Percentiles rank a stretch among this genome's conserved stretches.
Evolutionary conservation across 1,140 invertebrate genomes (phyloP).

Genomic region (Helicoverpa armigera): DNA sequence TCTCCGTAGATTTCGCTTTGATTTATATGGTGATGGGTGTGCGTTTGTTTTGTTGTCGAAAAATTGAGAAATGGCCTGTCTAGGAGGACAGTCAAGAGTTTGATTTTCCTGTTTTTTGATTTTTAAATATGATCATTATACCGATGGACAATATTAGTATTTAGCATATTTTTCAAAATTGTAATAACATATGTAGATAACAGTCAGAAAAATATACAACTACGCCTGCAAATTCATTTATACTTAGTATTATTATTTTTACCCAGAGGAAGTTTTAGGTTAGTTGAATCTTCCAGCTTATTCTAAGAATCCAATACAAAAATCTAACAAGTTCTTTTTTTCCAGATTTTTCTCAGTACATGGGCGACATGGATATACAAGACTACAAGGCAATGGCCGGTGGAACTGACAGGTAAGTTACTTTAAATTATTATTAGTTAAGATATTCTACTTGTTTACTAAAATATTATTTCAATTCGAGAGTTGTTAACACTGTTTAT

Average conservation of each 20-base stretch:
- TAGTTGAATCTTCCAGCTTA: too few species aligned
- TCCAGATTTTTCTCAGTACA: constrained; percentile 80
- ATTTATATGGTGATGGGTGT: constrained; percentile 37
- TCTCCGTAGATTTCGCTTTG: constrained; percentile 47
- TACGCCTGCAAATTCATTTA: too few species aligned
- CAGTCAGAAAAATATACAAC: too few species aligned
- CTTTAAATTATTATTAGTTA: neutral
- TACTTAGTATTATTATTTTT: too few species aligned
- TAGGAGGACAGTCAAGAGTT: neutral
- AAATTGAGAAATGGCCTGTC: neutral
- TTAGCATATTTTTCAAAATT: too few species aligned
- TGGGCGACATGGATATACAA: constrained; percentile 80
- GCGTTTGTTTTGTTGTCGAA: neutral
- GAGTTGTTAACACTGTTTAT: too few species aligned
- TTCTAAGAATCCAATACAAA: too few species aligned
- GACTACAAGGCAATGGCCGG: constrained; percentile 75
- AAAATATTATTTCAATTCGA: too few species aligned
- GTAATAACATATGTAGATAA: neutral
- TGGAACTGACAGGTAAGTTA: constrained; percentile 73
- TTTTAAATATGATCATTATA: neutral
- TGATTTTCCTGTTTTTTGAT: neutral
- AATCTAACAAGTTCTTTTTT: constrained; percentile 51
- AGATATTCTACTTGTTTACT: too few species aligned
- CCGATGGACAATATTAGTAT: too few species aligned
- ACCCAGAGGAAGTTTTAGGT: too few species aligned